phyloP scores from a whole-genome alignment of 2,888 invertebrate species.

The Drosophila peninsularis region DNA sequence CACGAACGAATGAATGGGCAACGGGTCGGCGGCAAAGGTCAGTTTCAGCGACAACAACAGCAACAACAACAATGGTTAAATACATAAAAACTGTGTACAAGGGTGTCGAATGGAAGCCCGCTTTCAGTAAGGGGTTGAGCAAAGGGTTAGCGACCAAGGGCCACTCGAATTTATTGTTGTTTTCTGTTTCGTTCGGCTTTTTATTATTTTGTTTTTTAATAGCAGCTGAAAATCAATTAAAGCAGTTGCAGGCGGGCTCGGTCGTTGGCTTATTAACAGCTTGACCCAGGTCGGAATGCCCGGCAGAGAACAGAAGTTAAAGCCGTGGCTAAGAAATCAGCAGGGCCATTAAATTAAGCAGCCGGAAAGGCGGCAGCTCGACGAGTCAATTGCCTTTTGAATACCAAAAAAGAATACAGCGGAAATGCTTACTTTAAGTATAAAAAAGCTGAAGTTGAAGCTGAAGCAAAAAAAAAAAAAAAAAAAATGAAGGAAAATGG shows the following conservation, averaged over 20 bases:
- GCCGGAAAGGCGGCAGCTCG: slow-evolving; percentile 66
- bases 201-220: slow-evolving; percentile 20
- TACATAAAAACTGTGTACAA: slow-evolving; percentile 51
- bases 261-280: slow-evolving; percentile 39
- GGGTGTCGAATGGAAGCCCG: slow-evolving; percentile 50
- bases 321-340: slow-evolving; percentile 46
- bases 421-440: slow-evolving; percentile 58
- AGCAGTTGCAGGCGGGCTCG: slow-evolving; percentile 42
- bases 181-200: slow-evolving; percentile 3
- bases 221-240: slow-evolving; percentile 71
- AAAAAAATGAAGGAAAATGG: slow-evolving; percentile 14
- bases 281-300: slow-evolving; percentile 43
- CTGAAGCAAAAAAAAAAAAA: neutral
- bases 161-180: slow-evolving; percentile 45
- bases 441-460: slow-evolving; percentile 13
- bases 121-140: slow-evolving; percentile 27
- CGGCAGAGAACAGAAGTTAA: slow-evolving; percentile 8
- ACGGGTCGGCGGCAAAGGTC: slow-evolving; percentile 67
- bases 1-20: slow-evolving; percentile 63
- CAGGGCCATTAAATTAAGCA: slow-evolving; percentile 72
- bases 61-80: slow-evolving; percentile 33
- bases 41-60: slow-evolving; percentile 58
- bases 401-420: slow-evolving; percentile 25
- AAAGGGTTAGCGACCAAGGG: slow-evolving; percentile 36
- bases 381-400: slow-evolving; percentile 53